phyloP scores from a whole-genome alignment of 2,888 invertebrate genomes.

The Metallyticus violacea region DNA sequence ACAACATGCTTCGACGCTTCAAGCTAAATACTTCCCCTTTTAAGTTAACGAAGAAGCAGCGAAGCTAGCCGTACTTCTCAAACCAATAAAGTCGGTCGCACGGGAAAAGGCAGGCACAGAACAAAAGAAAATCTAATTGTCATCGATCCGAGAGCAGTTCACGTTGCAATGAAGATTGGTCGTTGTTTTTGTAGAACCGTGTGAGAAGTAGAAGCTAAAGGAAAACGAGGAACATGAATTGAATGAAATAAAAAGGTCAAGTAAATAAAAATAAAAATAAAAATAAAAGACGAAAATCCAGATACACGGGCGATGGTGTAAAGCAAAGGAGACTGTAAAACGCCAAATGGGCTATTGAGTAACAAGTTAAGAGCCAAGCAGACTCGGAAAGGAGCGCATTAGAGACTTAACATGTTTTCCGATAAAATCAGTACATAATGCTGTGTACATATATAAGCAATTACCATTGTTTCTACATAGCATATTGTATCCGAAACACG shows the following conservation, averaged over 20 bases:
- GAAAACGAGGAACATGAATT: background rate
- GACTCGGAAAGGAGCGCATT: no score
- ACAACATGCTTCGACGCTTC: background rate
- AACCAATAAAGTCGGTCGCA: background rate
- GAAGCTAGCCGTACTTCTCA: background rate
- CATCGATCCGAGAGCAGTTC: background rate
- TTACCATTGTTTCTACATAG: no score
- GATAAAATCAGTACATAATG: no score
- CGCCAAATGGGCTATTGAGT: background rate
- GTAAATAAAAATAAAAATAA: background rate
- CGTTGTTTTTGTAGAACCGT: background rate
- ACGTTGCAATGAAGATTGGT: background rate
- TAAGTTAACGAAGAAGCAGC: background rate
- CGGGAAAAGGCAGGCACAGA: background rate
- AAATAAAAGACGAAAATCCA: background rate
- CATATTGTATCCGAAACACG: no score
- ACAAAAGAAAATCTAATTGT: background rate
- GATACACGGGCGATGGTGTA: background rate
- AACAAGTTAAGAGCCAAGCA: background rate
- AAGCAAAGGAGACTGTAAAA: background rate
- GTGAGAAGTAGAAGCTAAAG: background rate
- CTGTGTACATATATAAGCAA: no score
- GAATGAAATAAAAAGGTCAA: background rate
- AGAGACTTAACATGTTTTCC: no score
- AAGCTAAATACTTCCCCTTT: background rate